A percentile compares a stretch with the other conserved stretches of the same genome.
These are phyloP conservation scores for Nomada ruficornis DNA, from an alignment of 2,888 invertebrate genomes.

Conservation along the genomic window DNA sequence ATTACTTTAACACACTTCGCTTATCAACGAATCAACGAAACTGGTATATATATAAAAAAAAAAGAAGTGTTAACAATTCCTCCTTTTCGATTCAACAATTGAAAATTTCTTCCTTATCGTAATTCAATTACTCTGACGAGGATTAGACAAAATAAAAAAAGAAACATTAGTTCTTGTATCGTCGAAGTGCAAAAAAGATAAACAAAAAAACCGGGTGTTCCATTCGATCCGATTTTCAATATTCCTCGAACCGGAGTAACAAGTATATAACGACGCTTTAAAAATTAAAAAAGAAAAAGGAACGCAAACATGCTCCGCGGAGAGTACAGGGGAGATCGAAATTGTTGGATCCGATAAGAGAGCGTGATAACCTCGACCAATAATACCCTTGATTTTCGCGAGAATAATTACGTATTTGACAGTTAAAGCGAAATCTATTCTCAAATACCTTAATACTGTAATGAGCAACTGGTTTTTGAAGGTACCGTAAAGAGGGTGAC, in stretches of 20 bases:
- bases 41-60: slow-evolving; percentile 19
- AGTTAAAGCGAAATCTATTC: slow-evolving; percentile 84
- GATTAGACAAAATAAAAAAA: not conserved
- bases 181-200: not conserved
- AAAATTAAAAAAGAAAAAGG: not conserved
- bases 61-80: slow-evolving; percentile 13
- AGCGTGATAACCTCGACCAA: slow-evolving; percentile 80
- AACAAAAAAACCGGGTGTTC: not conserved
- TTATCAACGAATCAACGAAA: slow-evolving; percentile 40
- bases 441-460: slow-evolving; percentile 84
- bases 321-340: slow-evolving; percentile 35
- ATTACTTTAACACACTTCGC: not conserved
- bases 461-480: slow-evolving; percentile 83
- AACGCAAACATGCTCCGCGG: slow-evolving; percentile 8
- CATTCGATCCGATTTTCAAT: slow-evolving; percentile 31
- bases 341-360: slow-evolving; percentile 65
- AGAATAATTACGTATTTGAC: slow-evolving; percentile 84
- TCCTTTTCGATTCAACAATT: not conserved
- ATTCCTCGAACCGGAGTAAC: slow-evolving; percentile 25
- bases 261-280: slow-evolving; percentile 3
- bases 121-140: not conserved
- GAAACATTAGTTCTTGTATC: not conserved
- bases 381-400: slow-evolving; percentile 79
- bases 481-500: slow-evolving; percentile 81
- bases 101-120: not conserved